These are phyloP conservation scores for Nyctalus aviator DNA, from an alignment of 2,797 vertebrate genomes.

Conservation along the genomic window DNA sequence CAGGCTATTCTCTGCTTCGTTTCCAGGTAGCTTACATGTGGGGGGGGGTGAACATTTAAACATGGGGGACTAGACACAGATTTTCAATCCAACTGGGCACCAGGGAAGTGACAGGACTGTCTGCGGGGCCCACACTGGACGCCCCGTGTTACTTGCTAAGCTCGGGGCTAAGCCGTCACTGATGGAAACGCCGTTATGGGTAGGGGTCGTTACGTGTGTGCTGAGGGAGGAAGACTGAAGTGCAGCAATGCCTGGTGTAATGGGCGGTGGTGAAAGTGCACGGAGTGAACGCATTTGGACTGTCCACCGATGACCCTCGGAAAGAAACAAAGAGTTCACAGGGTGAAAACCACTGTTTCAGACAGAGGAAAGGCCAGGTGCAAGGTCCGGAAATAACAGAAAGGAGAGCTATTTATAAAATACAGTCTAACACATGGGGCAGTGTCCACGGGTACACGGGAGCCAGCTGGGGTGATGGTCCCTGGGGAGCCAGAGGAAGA, in stretches of 20 bases:
- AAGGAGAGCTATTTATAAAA: constrained; percentile 37
- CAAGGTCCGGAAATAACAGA: neutral
- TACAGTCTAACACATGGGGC: neutral
- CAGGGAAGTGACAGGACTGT: constrained; percentile 27
- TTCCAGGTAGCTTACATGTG: constrained; percentile 43
- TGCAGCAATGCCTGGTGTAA: neutral
- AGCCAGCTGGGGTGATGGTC: neutral
- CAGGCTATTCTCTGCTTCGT: constrained; percentile 47
- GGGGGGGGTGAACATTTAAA: constrained; percentile 61
- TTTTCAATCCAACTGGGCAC: constrained; percentile 18
- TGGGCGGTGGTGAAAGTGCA: neutral
- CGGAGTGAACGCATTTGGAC: neutral
- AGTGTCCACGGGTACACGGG: neutral
- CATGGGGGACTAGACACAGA: constrained; percentile 43
- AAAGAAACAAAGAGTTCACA: constrained; percentile 34
- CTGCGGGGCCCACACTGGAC: neutral
- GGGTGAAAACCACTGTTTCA: constrained; percentile 7
- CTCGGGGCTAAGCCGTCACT: neutral
- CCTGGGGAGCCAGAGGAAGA: neutral
- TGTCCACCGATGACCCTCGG: neutral
- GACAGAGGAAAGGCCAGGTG: neutral
- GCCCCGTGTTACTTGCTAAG: constrained; percentile 15
- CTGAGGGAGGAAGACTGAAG: constrained; percentile 7
- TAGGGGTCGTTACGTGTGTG: neutral
- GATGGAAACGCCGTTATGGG: neutral